Evolutionary conservation across 2,888 invertebrate species (phyloP).

Genomic region (Girardia tigrina): DNA sequence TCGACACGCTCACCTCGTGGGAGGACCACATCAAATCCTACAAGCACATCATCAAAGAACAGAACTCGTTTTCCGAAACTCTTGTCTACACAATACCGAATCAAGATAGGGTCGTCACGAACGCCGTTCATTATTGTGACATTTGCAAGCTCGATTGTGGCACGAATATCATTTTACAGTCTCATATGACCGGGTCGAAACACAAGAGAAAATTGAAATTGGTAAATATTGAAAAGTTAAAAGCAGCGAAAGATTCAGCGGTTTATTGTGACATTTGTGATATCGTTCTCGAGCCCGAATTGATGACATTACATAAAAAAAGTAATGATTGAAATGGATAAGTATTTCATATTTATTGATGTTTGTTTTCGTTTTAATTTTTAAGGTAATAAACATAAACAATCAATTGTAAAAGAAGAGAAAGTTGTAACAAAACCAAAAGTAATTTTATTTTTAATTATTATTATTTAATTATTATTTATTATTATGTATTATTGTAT

Average conservation of each 20-base stretch:
- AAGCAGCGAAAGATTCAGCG: not conserved
- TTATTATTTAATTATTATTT: too few relatives aligned
- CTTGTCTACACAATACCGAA: not conserved
- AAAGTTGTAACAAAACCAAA: too few relatives aligned
- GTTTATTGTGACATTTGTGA: not conserved
- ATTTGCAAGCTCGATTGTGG: not conserved
- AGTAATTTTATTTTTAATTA: too few relatives aligned
- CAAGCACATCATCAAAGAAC: not conserved
- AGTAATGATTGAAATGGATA: too few relatives aligned
- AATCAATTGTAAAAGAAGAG: too few relatives aligned
- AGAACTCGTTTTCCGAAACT: not conserved
- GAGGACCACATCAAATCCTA: not conserved
- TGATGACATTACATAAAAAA: not conserved
- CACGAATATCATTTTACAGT: not conserved
- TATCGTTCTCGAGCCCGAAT: not conserved
- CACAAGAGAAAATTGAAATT: constrained; percentile 6
- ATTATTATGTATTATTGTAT: too few relatives aligned
- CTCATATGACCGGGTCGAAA: constrained; percentile 3
- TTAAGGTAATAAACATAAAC: too few relatives aligned
- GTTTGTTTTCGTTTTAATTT: too few relatives aligned
- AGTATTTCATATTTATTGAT: too few relatives aligned
- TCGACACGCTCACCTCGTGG: not conserved
- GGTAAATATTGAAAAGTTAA: not conserved
- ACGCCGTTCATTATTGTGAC: not conserved
- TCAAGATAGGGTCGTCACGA: too few relatives aligned